These are phyloP conservation scores for Zootermopsis nevadensis DNA, from an alignment of 2,888 invertebrate genomes.

Conservation along the genomic window DNA sequence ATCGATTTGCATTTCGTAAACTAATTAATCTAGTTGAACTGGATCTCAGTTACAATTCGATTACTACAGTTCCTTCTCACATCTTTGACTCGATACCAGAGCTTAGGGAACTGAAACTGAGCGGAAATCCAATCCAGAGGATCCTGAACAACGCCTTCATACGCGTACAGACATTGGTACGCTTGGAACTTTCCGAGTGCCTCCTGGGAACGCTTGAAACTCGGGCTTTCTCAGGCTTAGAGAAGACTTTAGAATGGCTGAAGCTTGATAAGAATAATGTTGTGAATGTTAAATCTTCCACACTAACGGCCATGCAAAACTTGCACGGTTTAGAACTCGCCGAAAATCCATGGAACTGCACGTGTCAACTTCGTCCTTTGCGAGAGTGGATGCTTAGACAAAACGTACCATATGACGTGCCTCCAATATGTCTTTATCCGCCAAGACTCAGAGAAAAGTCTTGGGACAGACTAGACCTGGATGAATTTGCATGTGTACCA, in stretches of 20 bases:
- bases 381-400: constrained; percentile 82
- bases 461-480: constrained; percentile 81
- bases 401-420: constrained; percentile 79
- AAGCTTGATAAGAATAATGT: constrained; percentile 82
- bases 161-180: constrained; percentile 71
- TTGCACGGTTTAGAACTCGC: constrained; percentile 81
- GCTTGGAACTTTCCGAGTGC: constrained; percentile 80
- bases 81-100: constrained; percentile 79
- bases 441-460: constrained; percentile 71
- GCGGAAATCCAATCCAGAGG: constrained; percentile 79
- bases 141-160: constrained; percentile 77
- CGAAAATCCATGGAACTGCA: constrained; percentile 87
- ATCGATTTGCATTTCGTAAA: constrained; percentile 79
- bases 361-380: constrained; percentile 78
- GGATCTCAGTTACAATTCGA: constrained; percentile 80
- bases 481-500: constrained; percentile 84
- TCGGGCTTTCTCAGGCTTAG: constrained; percentile 77
- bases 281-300: constrained; percentile 73
- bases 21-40: constrained; percentile 85
- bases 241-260: constrained; percentile 79
- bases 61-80: constrained; percentile 77
- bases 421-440: constrained; percentile 78
- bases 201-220: constrained; percentile 75
- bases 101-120: constrained; percentile 78
- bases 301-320: constrained; percentile 75